Base-by-base conservation (phyloP, 2,113 vertebrate species). In the Mormyrus lacerda region DNA sequence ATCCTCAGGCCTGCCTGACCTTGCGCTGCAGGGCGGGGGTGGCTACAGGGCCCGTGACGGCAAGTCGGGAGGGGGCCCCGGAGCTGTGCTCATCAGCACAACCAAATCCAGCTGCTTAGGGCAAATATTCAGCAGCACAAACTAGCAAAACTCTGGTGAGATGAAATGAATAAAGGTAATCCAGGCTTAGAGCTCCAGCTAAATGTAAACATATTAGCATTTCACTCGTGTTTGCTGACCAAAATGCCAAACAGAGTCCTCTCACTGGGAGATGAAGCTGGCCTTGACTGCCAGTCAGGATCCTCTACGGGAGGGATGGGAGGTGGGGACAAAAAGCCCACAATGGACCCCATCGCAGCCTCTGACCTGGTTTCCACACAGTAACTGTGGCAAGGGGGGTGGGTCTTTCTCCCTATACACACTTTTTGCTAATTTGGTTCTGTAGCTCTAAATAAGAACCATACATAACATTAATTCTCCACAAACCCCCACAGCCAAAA, bases 181-280 rank as follows among this genome's bases (percentile, higher is more conserved):
- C 73, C 35, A 19, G 17, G 73, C 73, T 39, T 79, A 79, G 35
- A 79, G 73, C 6, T 42, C 4, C 73, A 42, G 35, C 73, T 79
- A 19, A 39, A 79, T 79, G 73, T 79, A 79, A 79, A 79, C 73
- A 79, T 79, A 79, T 79, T 79, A 39, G 73, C 73, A 79, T 79
- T 79, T 42, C 35, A 4, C 73, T 79, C 15, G 13, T 79, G 73
- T 79, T 79, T 79, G 73, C 35, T 19, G 73, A 79, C 35, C 73
- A 42, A 42, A 15, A 39, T 39, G 73, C 73, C 73, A 42, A 76
- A 76, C 31, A 79, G 73, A 79, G 73, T 42, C 73, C 35, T 35
- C 73, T 31, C n/a, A 69, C n/a, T 69, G 61, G 61, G 61, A 69
- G 35, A 42, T 79, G 35, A 42, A 79, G 17, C 31, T 79, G 35